A percentile compares a stretch with the other conserved stretches of the same genome.
These are phyloP conservation scores for Haliaeetus leucogaster DNA, from an alignment of 2,113 vertebrate genomes.

Conservation along the genomic window DNA sequence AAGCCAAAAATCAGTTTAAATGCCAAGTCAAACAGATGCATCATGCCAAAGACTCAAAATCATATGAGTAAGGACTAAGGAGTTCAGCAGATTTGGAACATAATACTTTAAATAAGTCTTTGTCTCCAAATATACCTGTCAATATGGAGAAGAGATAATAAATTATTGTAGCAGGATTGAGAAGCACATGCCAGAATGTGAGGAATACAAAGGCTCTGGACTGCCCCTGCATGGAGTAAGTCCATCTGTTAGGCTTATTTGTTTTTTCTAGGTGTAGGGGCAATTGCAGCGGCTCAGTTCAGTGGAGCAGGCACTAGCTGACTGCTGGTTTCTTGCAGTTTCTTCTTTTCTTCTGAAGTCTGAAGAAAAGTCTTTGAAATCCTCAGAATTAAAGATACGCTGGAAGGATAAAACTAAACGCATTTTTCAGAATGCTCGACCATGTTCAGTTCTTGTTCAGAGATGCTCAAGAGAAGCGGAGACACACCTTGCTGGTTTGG, in stretches of 20 bases:
- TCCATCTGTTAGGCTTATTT: not conserved
- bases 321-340: not conserved
- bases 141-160: constrained; percentile 18
- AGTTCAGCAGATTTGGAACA: constrained; percentile 3
- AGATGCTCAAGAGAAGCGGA: not conserved
- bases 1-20: not conserved
- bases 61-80: constrained; percentile 3
- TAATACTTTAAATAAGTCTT: constrained; percentile 18
- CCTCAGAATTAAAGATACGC: not conserved
- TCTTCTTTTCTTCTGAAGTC: not conserved
- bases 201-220: not conserved
- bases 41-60: constrained; percentile 29
- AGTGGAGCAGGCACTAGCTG: not conserved
- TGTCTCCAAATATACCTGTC: not conserved
- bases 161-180: not conserved
- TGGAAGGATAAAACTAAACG: not conserved
- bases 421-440: not conserved
- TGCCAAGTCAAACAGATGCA: constrained; percentile 42
- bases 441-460: not conserved
- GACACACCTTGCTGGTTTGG: not conserved
- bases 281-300: not conserved
- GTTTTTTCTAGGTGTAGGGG: not conserved
- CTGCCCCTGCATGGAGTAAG: not conserved
- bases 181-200: not conserved
- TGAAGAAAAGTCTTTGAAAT: not conserved